These are phyloP conservation scores for Archilochus colubris DNA, from an alignment of 2,113 vertebrate genomes.

Conservation along the genomic window DNA sequence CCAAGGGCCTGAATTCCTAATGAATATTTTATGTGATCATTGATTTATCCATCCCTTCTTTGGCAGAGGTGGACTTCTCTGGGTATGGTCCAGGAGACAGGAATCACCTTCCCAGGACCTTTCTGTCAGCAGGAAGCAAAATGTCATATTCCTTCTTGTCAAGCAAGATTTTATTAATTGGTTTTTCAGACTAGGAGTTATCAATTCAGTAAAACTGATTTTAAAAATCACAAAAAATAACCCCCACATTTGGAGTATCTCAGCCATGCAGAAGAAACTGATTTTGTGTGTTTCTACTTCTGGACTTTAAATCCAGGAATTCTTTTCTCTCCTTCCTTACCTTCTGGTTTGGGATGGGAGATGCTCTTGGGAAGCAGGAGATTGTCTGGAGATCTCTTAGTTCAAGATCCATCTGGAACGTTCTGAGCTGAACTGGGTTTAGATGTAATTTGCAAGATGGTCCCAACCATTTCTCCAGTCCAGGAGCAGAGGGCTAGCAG, in stretches of 20 bases:
- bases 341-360: not conserved
- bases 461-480: not conserved
- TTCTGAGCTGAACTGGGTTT: not conserved
- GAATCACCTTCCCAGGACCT: not conserved
- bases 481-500: not conserved
- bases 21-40: not conserved
- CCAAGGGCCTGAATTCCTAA: not conserved
- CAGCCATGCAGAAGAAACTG: not conserved
- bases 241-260: not conserved
- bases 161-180: not conserved
- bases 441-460: not conserved
- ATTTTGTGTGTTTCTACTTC: not conserved
- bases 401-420: not conserved
- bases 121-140: not conserved
- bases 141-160: not conserved
- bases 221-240: not conserved
- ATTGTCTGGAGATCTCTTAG: not conserved
- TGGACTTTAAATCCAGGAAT: not conserved
- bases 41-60: not conserved
- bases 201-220: not conserved
- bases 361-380: not conserved
- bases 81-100: not conserved
- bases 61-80: not conserved
- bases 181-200: not conserved
- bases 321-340: not conserved